Percentiles rank a stretch among this genome's conserved stretches.
Evolutionary conservation across 2,113 vertebrate species (phyloP).

Genomic region (Thunnus thynnus): DNA sequence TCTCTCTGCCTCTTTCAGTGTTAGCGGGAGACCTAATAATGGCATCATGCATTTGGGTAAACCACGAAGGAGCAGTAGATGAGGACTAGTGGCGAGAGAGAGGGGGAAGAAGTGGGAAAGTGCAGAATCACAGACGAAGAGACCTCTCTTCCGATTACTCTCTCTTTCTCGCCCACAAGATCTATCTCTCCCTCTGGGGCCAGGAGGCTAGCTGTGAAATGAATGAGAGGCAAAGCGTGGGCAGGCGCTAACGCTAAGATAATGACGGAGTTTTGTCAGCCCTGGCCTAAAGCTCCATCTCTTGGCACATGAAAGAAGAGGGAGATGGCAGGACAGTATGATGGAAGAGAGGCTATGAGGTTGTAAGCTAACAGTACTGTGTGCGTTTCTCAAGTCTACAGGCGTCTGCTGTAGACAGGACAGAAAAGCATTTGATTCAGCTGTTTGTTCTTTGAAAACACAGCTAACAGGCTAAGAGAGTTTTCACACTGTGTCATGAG

Average conservation of each 20-base stretch:
- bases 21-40: slow-evolving; percentile 37
- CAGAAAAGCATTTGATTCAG: slow-evolving; percentile 17
- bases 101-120: slow-evolving; percentile 4
- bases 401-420: slow-evolving; percentile 19
- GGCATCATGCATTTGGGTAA: slow-evolving; percentile 54
- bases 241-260: slow-evolving; percentile 73
- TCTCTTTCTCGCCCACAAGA: slow-evolving; percentile 62
- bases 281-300: slow-evolving; percentile 68
- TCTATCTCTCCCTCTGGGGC: slow-evolving; percentile 66
- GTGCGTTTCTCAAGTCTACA: slow-evolving; percentile 34
- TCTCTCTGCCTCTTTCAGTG: slow-evolving; percentile 18
- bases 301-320: slow-evolving; percentile 68
- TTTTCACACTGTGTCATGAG: slow-evolving; percentile 44
- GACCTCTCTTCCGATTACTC: slow-evolving; percentile 48
- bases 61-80: slow-evolving; percentile 35
- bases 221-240: slow-evolving; percentile 76
- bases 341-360: slow-evolving; percentile 37
- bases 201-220: slow-evolving; percentile 74
- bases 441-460: slow-evolving; percentile 47
- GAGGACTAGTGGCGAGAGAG: slow-evolving; percentile 17
- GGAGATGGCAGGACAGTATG: slow-evolving; percentile 48
- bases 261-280: slow-evolving; percentile 79
- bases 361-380: slow-evolving; percentile 17
- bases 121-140: slow-evolving; percentile 42
- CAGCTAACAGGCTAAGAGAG: slow-evolving; percentile 45